Evolutionary conservation across 2,797 vertebrate species (phyloP).

Genomic region (Poecilia wingei): DNA sequence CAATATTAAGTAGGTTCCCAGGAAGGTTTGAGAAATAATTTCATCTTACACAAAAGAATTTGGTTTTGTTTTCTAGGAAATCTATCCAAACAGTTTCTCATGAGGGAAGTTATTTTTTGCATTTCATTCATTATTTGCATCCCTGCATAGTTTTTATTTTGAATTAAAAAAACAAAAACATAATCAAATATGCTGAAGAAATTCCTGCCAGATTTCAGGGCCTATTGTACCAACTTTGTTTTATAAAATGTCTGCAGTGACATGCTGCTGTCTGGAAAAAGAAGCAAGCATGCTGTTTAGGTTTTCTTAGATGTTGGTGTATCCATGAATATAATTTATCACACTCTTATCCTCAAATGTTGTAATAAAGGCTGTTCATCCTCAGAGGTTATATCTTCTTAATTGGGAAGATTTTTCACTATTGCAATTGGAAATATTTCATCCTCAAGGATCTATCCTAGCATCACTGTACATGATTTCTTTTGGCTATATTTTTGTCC

Average conservation of each 20-base stretch:
- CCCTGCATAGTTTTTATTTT: not conserved
- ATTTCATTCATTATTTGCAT: not conserved
- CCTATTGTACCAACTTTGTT: not conserved
- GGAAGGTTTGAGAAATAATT: constrained; percentile 28
- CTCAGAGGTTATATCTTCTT: not conserved
- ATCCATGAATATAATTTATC: not conserved
- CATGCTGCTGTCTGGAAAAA: not conserved
- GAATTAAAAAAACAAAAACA: not conserved
- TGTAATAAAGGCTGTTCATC: not conserved
- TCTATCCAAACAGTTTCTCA: not conserved
- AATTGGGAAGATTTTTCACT: not conserved
- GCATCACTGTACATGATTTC: not conserved
- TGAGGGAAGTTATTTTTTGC: constrained; percentile 11
- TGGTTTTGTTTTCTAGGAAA: constrained; percentile 7
- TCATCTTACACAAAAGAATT: constrained; percentile 27
- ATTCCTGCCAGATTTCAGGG: not conserved
- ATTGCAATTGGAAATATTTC: not conserved
- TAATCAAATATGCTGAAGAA: not conserved
- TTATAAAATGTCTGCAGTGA: not conserved
- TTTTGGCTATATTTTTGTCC: not conserved
- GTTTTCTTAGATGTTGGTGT: not conserved
- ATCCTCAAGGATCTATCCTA: not conserved
- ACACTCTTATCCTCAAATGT: not conserved
- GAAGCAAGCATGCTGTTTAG: not conserved
- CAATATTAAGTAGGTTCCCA: not conserved